phyloP scores from a whole-genome alignment of 2,797 vertebrate species.

The Halcyon chelicuti region DNA sequence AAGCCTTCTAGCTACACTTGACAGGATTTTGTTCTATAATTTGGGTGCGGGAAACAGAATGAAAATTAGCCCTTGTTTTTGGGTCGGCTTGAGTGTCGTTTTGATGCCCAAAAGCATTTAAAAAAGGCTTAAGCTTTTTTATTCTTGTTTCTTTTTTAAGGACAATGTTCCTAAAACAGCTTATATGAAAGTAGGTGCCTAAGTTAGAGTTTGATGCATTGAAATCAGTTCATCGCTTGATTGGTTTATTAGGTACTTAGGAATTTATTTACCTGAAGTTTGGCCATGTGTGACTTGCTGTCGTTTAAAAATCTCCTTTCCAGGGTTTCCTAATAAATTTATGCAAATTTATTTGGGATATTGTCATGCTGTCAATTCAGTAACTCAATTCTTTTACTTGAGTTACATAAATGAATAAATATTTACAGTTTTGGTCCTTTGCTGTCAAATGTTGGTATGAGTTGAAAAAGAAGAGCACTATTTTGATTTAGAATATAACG shows the following conservation, averaged over 20 bases:
- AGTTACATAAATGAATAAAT: background rate
- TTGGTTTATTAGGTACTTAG: background rate
- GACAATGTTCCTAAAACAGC: background rate
- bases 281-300: background rate
- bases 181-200: background rate
- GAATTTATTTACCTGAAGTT: slow-evolving; percentile 24
- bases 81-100: background rate
- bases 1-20: background rate
- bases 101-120: background rate
- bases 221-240: background rate
- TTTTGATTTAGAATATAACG: background rate
- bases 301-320: background rate
- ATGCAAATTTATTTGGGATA: background rate
- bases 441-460: background rate
- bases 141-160: background rate
- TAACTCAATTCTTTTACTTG: background rate
- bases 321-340: background rate
- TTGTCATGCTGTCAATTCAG: background rate
- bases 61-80: background rate
- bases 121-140: background rate
- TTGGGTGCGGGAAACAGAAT: background rate
- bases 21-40: background rate
- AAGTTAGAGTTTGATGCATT: background rate
- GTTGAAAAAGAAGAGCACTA: background rate
- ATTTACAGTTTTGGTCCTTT: background rate